Percentiles rank a stretch among this genome's conserved stretches.
phyloP scores from a whole-genome alignment of 2,888 invertebrate species.

The Zygaena filipendulae region DNA sequence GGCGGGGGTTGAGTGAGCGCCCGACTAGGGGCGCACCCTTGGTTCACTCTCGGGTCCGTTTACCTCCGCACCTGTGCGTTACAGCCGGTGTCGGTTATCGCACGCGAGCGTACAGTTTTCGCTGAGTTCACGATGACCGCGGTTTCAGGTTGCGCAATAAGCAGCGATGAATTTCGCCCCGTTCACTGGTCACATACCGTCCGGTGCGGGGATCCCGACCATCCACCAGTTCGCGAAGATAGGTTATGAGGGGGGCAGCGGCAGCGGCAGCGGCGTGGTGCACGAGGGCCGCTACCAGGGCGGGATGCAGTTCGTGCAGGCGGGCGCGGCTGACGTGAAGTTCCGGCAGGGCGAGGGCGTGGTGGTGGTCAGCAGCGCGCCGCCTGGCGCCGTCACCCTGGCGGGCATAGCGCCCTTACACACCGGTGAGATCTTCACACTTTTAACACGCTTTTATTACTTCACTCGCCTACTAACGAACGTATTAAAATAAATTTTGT shows the following conservation, averaged over 20 bases:
- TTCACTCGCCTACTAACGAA: constrained; percentile 7
- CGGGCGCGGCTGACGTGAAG: constrained; percentile 61
- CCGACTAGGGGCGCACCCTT: constrained; percentile 51
- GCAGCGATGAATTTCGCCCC: constrained; percentile 84
- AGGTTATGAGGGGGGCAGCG: constrained; percentile 53
- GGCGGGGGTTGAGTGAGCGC: constrained; percentile 63
- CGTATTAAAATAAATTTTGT: constrained; percentile 11
- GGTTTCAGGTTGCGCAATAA: constrained; percentile 17
- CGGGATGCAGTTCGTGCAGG: constrained; percentile 46
- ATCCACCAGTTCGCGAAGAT: constrained; percentile 87
- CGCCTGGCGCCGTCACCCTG: constrained; percentile 55
- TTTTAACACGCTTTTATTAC: too few species aligned
- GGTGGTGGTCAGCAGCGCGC: constrained; percentile 57
- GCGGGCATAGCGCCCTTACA: constrained; percentile 52
- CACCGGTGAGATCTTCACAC: constrained; percentile 35
- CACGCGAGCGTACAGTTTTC: too few species aligned
- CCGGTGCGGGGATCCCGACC: constrained; percentile 78
- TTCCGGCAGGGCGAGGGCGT: constrained; percentile 68
- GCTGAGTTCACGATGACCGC: constrained; percentile 4
- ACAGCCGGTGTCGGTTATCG: constrained; percentile 16
- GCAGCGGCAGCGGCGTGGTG: constrained; percentile 33
- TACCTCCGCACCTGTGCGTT: constrained; percentile 17
- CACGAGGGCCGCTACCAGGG: constrained; percentile 54
- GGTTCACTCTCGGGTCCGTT: constrained; percentile 28
- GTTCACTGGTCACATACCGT: constrained; percentile 83